These are phyloP conservation scores for Tringa solitaria DNA, from an alignment of 2,113 vertebrate genomes.

Conservation along the genomic window DNA sequence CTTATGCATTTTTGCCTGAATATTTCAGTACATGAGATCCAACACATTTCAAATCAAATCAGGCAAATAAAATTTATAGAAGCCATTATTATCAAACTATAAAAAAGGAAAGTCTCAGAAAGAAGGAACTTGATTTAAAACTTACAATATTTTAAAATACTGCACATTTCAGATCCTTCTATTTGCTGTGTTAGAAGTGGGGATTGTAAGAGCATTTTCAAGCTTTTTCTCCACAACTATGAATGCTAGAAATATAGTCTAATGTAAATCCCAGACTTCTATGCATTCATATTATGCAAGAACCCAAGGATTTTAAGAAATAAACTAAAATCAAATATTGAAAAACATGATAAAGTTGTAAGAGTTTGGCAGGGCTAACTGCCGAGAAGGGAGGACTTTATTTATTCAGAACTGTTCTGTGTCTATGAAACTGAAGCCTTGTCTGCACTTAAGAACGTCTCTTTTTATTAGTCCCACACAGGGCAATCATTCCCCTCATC, in stretches of 20 bases:
- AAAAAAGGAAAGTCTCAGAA: background rate
- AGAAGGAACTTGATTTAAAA: background rate
- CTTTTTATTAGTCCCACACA: background rate
- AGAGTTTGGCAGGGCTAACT: background rate
- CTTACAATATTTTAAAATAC: background rate
- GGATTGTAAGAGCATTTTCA: background rate
- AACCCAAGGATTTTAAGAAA: background rate
- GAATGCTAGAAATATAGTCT: background rate
- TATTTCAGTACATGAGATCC: background rate
- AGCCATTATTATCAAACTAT: background rate
- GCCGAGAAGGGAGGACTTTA: background rate
- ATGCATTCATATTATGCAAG: background rate
- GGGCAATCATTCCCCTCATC: background rate
- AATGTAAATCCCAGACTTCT: background rate
- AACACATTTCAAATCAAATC: background rate
- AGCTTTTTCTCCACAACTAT: background rate
- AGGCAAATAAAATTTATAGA: background rate
- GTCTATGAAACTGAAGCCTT: background rate
- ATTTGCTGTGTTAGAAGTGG: background rate
- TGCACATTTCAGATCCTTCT: background rate
- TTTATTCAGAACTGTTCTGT: background rate
- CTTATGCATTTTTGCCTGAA: background rate
- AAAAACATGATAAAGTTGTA: background rate
- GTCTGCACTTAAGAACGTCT: background rate
- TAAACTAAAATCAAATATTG: background rate